Conservation (phyloP, 2,113 vertebrate genomes). For the Trichomycterus rosablanca region DNA sequence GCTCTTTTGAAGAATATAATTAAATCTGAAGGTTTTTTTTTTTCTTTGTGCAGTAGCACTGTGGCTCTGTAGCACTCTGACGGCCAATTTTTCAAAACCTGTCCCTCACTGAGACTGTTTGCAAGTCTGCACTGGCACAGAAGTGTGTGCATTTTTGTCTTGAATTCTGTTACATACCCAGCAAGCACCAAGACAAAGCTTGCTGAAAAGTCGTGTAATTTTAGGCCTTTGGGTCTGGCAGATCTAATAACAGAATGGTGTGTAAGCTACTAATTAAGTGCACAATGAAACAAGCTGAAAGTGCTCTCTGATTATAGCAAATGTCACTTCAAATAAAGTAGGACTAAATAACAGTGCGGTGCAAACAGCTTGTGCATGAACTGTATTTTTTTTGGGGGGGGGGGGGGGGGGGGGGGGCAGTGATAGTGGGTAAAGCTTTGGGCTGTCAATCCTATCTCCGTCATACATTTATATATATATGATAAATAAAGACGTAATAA, state of each 20-base stretch:
- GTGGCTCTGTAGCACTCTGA: conserved; percentile 3
- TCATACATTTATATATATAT: too few relatives aligned
- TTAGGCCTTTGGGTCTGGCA: conserved; percentile 30
- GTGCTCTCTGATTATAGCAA: conserved; percentile 31
- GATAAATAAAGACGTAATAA: too few relatives aligned
- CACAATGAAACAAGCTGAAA: conserved; percentile 37
- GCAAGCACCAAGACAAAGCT: background rate
- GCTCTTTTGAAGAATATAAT: conserved; percentile 33
- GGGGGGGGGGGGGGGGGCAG: too few relatives aligned
- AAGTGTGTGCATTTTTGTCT: background rate
- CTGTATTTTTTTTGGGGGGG: too few relatives aligned
- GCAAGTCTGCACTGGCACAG: background rate
- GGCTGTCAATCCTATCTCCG: too few relatives aligned
- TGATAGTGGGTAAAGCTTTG: too few relatives aligned
- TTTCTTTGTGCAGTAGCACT: background rate
- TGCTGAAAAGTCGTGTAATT: background rate
- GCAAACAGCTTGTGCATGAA: too few relatives aligned
- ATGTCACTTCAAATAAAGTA: conserved; percentile 33
- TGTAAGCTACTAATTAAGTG: conserved; percentile 46
- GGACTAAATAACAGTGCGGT: conserved; percentile 19
- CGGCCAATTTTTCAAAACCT: conserved; percentile 32
- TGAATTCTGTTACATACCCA: conserved; percentile 5
- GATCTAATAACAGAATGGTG: conserved; percentile 26
- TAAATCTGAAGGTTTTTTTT: conserved; percentile 12
- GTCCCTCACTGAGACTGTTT: conserved; percentile 13